Base-by-base conservation (phyloP, 2,888 invertebrate genomes). In the Cheiracanthium punctorium region DNA sequence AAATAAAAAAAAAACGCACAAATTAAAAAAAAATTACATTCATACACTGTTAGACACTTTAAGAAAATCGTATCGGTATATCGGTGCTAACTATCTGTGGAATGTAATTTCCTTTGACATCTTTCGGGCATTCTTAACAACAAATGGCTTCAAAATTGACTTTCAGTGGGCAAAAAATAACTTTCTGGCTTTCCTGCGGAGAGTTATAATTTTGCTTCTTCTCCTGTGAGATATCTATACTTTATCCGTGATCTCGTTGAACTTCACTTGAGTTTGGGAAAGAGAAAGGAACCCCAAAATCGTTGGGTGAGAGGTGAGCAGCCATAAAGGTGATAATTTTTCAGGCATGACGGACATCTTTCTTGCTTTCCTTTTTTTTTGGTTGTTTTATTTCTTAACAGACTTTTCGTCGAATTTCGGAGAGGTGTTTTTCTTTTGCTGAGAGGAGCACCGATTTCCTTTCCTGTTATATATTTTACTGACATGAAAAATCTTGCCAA, bases 281-380 rank as follows among this genome's bases (percentile, higher is more conserved):
- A 48, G n/a, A 17, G 17, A 48, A 48, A 17, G 14, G 17, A 17
- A 17, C 5, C 1, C 29, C n/a, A 8, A 67, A 67, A 67, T 67
- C 29, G 67, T 30, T n/a, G 67, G 67, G 67, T 67, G 32, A 32
- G 32, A 29, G 2, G 32, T 30, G 67, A 67, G 30, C 30, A 67
- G 67, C 67, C 32, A 29, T 32, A 30, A 67, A 67, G 30, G 30
- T 67, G 67, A 67, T 67, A 30, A 67, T 67, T 67, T 67, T 67
- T 29, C n/a, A 29, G 67, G 30, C 67, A 67, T n/a, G 67, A 67
- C n/a, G 67, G 32, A 67, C 67, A 29, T 67, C 28, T 65, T 65
- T 32, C 30, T 8, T 12, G 30, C 10, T 48, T 4, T 30, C 30
- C 30, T 67, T 30, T 30, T 64, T 67, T 67, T 67, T 8, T 12